Evolutionary conservation across 2,888 invertebrate species (phyloP), one percentile per base, ranked within the genome.

Genomic region (Thera britannica): DNA sequence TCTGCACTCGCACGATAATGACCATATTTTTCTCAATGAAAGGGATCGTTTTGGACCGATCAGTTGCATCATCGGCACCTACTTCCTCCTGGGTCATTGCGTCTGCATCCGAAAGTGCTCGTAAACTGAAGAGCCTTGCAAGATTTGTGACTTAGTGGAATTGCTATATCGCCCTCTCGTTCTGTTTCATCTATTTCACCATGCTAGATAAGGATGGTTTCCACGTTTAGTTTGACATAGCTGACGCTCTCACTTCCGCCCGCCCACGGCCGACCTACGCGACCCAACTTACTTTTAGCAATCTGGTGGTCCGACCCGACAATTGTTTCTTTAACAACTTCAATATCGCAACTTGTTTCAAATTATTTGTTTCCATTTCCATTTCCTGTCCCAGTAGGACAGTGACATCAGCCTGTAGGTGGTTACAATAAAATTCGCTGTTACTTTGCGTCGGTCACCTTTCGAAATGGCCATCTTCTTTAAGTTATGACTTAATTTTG

Each of bases 401-500:
- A 81, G 56, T 88, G 90, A 92, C 89, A 88, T 89, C 90, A 89
- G 79, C 79, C 83, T 82, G 92, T 93, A 90, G 93, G 92, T 87
- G 91, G 87, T 68, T 77, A 82, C 83, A 86, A 88, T 90, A 89
- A 90, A 89, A 86, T 82, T 79, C 77, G 83, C 81, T 82, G 78
- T 75, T 78, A 79, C 82, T 83, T 82, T 86, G 49, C 59, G 49
- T 49, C 54, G 63, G 85, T 81, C 83, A 83, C 82, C 84, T 90
- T 90, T 87, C 87, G 86, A 88, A 90, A 89, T 83, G 82, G 77
- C 80, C 85, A 85, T 89, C 86, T 82, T 85, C 84, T 81, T 86
- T 89, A 91, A 92, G 83, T 90, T 90, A 92, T 92, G 89, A 89
- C 92, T 93, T 91, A 92, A 93, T 92, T 91, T 83, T 79, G 84